A percentile compares a stretch with the other conserved stretches of the same genome.
These are phyloP conservation scores for Copsychus sechellarum DNA, from an alignment of 2,113 vertebrate species.

Conservation along the genomic window DNA sequence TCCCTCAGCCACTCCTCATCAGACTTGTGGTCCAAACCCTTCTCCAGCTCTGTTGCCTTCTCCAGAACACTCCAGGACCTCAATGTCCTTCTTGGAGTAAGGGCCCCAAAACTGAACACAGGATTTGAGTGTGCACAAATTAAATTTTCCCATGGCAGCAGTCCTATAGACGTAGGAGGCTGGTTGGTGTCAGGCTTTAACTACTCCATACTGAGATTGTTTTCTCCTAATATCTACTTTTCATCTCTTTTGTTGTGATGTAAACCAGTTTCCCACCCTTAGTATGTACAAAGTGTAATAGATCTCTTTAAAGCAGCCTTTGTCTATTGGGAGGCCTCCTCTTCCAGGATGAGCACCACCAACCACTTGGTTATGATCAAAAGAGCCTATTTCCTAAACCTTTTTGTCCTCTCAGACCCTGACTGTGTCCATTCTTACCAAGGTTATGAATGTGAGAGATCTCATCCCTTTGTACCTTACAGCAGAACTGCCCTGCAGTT, in stretches of 20 bases:
- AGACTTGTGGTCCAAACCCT: background rate
- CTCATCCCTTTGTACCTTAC: background rate
- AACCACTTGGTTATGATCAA: background rate
- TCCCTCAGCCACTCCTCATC: background rate
- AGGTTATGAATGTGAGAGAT: background rate
- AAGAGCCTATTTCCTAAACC: background rate
- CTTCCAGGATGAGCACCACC: background rate
- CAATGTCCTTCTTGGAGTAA: background rate
- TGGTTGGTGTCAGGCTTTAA: background rate
- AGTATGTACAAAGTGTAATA: background rate
- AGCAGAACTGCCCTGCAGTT: background rate
- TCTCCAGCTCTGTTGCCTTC: rapidly evolving
- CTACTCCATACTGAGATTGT: background rate
- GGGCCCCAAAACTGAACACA: background rate
- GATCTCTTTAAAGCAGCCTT: background rate
- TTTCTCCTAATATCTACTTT: background rate
- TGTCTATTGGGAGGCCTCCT: background rate
- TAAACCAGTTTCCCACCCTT: background rate
- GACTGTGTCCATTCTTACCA: background rate
- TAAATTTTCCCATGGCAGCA: background rate
- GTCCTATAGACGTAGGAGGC: background rate
- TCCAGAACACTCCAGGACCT: background rate
- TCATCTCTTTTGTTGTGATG: background rate
- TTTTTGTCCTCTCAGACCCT: background rate
- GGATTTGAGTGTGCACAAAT: rapidly evolving